phyloP scores from a whole-genome alignment of 2,888 invertebrate species.

The Byasa hedistus region DNA sequence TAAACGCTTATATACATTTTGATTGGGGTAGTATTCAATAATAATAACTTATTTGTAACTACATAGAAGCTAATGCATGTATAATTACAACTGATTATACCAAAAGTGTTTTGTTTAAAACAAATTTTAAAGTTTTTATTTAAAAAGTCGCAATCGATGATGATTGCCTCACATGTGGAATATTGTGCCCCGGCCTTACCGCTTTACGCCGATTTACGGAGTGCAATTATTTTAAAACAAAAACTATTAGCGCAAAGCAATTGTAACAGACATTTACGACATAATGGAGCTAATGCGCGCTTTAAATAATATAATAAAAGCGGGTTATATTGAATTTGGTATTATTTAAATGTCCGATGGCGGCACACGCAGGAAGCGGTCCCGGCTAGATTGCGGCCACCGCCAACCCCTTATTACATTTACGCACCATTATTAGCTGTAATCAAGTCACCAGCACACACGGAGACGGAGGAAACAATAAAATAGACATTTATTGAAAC shows the following conservation, averaged over 20 bases:
- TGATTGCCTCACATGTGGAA: constrained; percentile 32
- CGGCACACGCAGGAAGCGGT: constrained; percentile 58
- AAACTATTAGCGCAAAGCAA: constrained; percentile 37
- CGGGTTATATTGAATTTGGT: constrained; percentile 50
- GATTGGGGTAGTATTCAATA: too few relatives aligned
- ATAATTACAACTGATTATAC: not conserved
- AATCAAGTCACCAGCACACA: constrained; percentile 73
- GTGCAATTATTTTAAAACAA: constrained; percentile 37
- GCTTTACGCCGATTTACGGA: constrained; percentile 31
- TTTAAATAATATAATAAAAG: constrained; percentile 36
- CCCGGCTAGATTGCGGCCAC: constrained; percentile 54
- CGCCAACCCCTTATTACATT: constrained; percentile 70
- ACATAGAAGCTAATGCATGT: not conserved
- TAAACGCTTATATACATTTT: too few relatives aligned
- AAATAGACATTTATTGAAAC: constrained; percentile 57
- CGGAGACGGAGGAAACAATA: constrained; percentile 67
- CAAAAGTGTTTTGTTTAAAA: not conserved
- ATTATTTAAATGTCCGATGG: constrained; percentile 54
- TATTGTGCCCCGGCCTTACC: constrained; percentile 24
- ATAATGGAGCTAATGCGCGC: constrained; percentile 34
- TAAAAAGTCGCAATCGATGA: not conserved
- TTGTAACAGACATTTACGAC: constrained; percentile 38
- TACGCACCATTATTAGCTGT: constrained; percentile 69
- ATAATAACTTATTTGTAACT: not conserved
- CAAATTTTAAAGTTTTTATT: not conserved